Base-by-base conservation (phyloP, 2,888 invertebrate species). In the Lycocerus yunnanus region DNA sequence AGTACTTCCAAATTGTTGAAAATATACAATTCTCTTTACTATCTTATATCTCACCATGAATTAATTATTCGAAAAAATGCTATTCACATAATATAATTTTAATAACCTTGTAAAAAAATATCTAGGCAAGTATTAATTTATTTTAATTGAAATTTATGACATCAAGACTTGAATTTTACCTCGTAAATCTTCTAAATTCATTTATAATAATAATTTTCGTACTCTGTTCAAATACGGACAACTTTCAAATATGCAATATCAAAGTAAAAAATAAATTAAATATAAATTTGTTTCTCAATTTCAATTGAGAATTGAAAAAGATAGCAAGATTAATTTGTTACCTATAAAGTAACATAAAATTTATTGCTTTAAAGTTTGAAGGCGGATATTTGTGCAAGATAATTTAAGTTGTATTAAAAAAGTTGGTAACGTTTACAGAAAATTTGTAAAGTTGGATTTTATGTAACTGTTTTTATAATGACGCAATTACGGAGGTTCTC, bases 21-120 rank as follows among this genome's bases (percentile, higher is more conserved):
- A 72, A 67, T 67, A 61, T 15, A 43, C 58, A 59, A 71, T 59
- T 72, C 27, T 68, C 67, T 67, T 72, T 27, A 27, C 10, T 43
- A 43, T 43, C 24, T 24, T 67, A 18, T 15, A 15, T 15, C 15
- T 67, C 15, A 43, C 15, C 15, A 60, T 58, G 20, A 13, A 58
- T 68, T 68, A 68, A 68, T 43, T 68, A 68, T 58, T 58, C 43
- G 43, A 27, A 58, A 66, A 66, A 43, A 43, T 61, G 13, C 61
- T 61, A 61, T 61, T 61, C 61, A 61, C 18, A 16, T 16, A 61
- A 61, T 43, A 43, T 43, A 43, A 43, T 43, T 43, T 43, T 13
- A 13, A n/a, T 43, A n/a, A 43, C 43, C 13, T n/a, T 43, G 43
- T 43, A 43, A 43, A 43, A 43, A 43, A 43, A 43, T 43, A 43